These are phyloP conservation scores for Periplaneta americana DNA, from an alignment of 1,140 invertebrate genomes.

Conservation along the genomic window DNA sequence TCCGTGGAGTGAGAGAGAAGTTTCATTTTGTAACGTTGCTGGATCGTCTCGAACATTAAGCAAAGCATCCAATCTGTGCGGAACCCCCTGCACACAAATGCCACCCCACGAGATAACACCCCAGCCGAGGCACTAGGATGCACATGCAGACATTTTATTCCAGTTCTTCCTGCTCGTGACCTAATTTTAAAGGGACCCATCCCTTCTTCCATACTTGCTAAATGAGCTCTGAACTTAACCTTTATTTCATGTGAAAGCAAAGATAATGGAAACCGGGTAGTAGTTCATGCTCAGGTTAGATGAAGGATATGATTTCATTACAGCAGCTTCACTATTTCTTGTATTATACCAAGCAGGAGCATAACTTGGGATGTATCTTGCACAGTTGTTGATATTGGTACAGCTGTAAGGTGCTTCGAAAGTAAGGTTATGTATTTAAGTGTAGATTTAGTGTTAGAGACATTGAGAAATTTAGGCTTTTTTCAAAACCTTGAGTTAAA, in stretches of 20 bases:
- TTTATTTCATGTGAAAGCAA: neutral
- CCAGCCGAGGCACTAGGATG: neutral
- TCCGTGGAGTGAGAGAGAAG: neutral
- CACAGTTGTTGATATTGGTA: neutral
- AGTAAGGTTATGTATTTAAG: neutral
- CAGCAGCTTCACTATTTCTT: neutral
- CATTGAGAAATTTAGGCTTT: too few relatives aligned
- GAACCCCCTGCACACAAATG: neutral
- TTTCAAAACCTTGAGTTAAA: too few relatives aligned
- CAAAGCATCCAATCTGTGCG: neutral
- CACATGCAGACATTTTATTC: neutral
- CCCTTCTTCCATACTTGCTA: too few relatives aligned
- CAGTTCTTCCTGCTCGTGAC: neutral
- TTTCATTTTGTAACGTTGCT: neutral
- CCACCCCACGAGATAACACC: neutral
- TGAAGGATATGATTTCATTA: neutral
- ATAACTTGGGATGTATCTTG: neutral
- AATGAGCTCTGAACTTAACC: neutral
- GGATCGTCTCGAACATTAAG: neutral
- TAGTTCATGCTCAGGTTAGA: neutral
- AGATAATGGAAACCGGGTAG: neutral
- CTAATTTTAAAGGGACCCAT: neutral
- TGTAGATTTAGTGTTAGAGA: too few relatives aligned
- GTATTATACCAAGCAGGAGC: neutral
- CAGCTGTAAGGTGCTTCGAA: neutral